Evolutionary conservation across 1,140 invertebrate species (phyloP), one percentile per base, ranked within the genome.

Genomic region (Drosophila virilis): DNA sequence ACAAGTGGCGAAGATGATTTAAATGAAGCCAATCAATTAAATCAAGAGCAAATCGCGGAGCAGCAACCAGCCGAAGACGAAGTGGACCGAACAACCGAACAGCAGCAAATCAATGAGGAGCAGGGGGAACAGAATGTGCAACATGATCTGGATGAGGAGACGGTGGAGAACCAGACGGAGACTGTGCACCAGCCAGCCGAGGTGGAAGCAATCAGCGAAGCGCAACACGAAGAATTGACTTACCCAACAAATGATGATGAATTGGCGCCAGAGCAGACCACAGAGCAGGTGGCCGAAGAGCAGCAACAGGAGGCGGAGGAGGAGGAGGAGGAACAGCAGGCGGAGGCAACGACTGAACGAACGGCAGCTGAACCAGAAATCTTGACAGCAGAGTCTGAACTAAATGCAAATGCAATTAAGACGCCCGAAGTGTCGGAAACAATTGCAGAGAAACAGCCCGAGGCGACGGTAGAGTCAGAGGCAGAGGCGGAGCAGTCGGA

Each of bases 161-260:
- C 42, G 38, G 35, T 33, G 22, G 60, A 69, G 55, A n/a, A 8
- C 10, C 65, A 77, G 54, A 17, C 69, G 1, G 40, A 48, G 37
- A 42, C 45, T 10, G 50, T 37, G 52, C 8, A 52, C n/a, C 58
- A 32, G 50, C 48, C 13, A 28, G 55, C 60, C 42, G 75, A 48
- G 48, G 48, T 28, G 68, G 73, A 78, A 74, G 77, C 84, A 89
- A 89, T 69, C 80, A 83, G 68, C 68, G 84, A 85, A 75, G 81
- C 80, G 50, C 80, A 89, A 65, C 86, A 78, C 77, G 82, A 82
- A 78, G 81, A 90, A 78, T 81, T 81, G 78, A 86, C 85, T 77
- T 86, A 86, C 86, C 86, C 88, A 90, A 79, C 85, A 90, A 90
- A 90, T 90, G 86, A 90, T 90, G 86, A 90, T 90, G 85, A 90